Conservation (phyloP, 2,888 invertebrate species). For the Amorpha juglandis region DNA sequence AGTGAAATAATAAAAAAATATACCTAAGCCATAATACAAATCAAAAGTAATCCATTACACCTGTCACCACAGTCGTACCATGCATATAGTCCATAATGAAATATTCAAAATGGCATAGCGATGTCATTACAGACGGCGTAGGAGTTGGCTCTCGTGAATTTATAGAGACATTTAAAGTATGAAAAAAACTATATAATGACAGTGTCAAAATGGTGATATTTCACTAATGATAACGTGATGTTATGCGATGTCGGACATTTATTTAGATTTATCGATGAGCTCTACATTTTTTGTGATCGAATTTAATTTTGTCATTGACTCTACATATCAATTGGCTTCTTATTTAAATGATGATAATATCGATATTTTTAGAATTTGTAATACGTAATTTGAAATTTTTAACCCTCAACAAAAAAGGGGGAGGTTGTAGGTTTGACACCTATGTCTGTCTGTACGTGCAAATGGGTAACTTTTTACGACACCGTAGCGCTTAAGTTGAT, state of each 20-base stretch:
- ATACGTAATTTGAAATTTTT: background rate
- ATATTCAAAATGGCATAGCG: background rate
- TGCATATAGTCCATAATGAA: conserved; percentile 1
- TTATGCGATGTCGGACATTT: conserved; percentile 3
- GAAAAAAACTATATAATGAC: conserved; percentile 12
- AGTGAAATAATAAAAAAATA: background rate
- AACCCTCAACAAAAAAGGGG: too few relatives aligned
- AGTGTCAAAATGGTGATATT: conserved; percentile 17
- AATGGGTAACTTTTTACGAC: too few relatives aligned
- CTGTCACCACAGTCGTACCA: conserved; percentile 9
- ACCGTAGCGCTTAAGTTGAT: too few relatives aligned
- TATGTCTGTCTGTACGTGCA: too few relatives aligned
- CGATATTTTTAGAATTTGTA: background rate
- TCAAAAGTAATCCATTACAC: background rate
- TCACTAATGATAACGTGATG: conserved; percentile 18
- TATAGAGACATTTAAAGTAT: conserved; percentile 7
- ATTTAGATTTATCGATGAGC: background rate
- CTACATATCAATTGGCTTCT: background rate
- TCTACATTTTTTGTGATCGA: background rate
- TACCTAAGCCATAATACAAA: background rate
- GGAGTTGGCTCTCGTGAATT: background rate
- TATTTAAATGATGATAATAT: background rate
- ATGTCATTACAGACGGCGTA: conserved; percentile 3
- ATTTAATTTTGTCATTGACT: background rate
- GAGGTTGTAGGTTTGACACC: too few relatives aligned